These are phyloP conservation scores for Cylloceria caligata DNA, from an alignment of 2,888 invertebrate species.

Conservation along the genomic window DNA sequence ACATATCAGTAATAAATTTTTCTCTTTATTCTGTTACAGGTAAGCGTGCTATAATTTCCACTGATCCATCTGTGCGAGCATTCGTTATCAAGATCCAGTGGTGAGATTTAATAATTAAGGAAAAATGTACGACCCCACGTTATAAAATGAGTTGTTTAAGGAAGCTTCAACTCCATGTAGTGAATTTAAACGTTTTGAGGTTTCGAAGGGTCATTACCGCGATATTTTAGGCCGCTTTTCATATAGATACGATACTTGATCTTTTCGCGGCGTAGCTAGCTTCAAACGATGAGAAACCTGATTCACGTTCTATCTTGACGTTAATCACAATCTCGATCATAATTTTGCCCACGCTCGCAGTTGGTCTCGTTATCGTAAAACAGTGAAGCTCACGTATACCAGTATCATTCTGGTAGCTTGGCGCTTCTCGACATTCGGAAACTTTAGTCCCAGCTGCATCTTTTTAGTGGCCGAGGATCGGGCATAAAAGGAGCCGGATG, in stretches of 20 bases:
- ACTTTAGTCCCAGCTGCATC: constrained; percentile 54
- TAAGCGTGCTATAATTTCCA: constrained; percentile 37
- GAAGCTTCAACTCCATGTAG: neutral
- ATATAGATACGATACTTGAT: neutral
- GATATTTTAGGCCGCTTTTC: neutral
- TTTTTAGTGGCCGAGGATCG: constrained; percentile 46
- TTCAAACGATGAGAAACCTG: constrained; percentile 21
- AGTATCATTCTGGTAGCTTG: constrained; percentile 16
- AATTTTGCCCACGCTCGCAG: constrained; percentile 25
- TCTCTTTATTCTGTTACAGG: constrained; percentile 55
- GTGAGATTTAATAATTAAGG: neutral
- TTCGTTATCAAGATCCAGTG: neutral
- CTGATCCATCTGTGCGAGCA: neutral
- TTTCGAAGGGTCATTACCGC: neutral
- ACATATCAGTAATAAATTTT: neutral
- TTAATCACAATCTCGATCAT: constrained; percentile 46
- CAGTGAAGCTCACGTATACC: constrained; percentile 48
- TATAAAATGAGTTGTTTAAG: neutral
- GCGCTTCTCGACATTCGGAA: constrained; percentile 26
- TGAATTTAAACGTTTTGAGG: neutral
- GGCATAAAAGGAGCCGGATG: constrained; percentile 53
- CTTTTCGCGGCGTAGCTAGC: neutral
- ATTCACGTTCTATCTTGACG: neutral
- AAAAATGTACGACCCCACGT: neutral
- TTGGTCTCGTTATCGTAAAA: constrained; percentile 41